These are phyloP conservation scores for Diglossa cyanea DNA, from an alignment of 2,797 vertebrate genomes.

Conservation along the genomic window DNA sequence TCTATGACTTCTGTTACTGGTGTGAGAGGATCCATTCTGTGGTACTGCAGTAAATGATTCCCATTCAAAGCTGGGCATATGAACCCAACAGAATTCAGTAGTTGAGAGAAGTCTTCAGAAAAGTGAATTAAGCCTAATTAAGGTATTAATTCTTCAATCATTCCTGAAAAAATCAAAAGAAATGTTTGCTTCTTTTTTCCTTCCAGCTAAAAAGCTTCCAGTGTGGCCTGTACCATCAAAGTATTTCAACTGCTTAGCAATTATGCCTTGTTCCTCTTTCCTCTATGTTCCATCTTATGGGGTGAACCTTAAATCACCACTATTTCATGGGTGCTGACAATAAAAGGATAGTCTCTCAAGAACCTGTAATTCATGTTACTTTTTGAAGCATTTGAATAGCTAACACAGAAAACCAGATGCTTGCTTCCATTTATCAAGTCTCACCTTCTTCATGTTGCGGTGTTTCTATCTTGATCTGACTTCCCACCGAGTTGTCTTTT, in stretches of 20 bases:
- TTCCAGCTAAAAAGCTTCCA: neutral
- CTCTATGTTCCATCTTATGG: neutral
- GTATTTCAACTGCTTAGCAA: neutral
- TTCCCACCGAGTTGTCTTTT: neutral
- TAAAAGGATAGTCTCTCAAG: neutral
- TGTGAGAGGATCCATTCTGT: neutral
- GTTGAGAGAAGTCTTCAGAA: neutral
- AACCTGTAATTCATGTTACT: neutral
- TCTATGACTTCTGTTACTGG: neutral
- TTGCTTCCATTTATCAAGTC: neutral
- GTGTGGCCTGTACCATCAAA: neutral
- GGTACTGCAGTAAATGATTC: neutral
- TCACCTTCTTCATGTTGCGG: neutral
- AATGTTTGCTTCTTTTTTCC: neutral
- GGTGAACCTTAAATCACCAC: neutral
- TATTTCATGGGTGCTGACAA: neutral
- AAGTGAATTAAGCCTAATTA: neutral
- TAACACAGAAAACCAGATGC: neutral
- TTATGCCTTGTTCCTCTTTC: neutral
- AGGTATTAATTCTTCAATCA: neutral
- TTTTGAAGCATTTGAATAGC: neutral
- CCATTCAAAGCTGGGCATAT: neutral
- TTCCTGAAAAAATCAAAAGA: neutral
- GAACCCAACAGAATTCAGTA: neutral
- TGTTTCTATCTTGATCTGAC: neutral